Conservation (phyloP, 2,797 vertebrate genomes). For the Octomys mimax region DNA sequence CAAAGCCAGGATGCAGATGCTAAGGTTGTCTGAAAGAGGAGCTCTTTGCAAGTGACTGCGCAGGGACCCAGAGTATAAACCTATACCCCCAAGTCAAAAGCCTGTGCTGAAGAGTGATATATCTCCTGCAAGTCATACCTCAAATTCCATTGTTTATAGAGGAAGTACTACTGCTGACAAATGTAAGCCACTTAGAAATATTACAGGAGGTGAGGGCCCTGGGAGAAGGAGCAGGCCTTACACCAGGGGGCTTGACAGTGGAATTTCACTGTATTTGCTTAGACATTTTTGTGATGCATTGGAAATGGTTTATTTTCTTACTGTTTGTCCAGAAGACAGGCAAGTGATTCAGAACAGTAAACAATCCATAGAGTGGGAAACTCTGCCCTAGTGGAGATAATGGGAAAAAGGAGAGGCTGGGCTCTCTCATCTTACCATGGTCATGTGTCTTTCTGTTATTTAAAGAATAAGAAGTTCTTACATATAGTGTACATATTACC, state of each 20-base stretch:
- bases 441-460: neutral
- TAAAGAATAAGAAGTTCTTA: neutral
- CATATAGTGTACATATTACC: accelerated
- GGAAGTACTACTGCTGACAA: constrained; percentile 63
- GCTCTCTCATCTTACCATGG: no score
- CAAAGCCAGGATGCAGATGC: neutral
- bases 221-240: neutral
- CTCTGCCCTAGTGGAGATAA: accelerated
- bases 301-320: constrained; percentile 13
- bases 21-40: neutral
- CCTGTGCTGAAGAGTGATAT: neutral
- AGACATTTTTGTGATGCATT: neutral
- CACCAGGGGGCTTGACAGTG: neutral
- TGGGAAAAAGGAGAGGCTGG: neutral
- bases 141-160: constrained; percentile 60
- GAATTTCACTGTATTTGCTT: neutral
- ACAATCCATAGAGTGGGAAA: neutral
- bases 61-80: neutral
- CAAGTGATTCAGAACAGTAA: neutral
- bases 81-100: neutral
- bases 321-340: neutral
- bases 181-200: constrained; percentile 63
- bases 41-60: neutral
- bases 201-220: neutral
- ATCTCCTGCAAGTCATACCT: neutral